phyloP scores from a whole-genome alignment of 92 coral and sea anemone species.

The Zoanthus sociatus region DNA sequence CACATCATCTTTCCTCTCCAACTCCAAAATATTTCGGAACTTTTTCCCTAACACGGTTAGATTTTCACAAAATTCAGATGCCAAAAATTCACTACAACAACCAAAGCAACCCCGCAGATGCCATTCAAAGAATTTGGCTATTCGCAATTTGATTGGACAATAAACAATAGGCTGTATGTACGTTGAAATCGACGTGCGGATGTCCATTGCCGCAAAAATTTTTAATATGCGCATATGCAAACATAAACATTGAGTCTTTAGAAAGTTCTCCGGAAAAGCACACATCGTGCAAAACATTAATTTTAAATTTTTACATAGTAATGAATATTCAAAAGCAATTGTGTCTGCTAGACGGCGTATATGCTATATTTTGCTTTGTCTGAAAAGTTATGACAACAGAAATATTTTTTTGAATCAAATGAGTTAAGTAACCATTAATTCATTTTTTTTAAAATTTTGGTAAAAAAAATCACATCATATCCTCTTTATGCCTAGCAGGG shows the following conservation, averaged over 20 bases:
- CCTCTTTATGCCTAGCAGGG: too few species aligned
- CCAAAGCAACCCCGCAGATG: constrained; percentile 49
- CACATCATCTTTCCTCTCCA: constrained; percentile 20
- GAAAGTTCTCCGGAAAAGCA: not conserved
- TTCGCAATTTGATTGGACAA: constrained; percentile 38
- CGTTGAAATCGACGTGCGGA: constrained; percentile 6
- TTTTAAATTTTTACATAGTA: not conserved
- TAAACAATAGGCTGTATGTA: constrained; percentile 31
- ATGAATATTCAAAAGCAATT: not conserved
- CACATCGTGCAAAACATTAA: not conserved
- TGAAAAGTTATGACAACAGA: not conserved
- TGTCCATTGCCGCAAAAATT: not conserved
- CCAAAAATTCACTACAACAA: constrained; percentile 57
- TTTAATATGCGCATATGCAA: constrained; percentile 20
- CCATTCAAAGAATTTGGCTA: constrained; percentile 46
- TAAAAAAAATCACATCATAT: too few species aligned
- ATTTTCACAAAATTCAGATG: constrained; percentile 30
- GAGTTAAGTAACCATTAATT: too few species aligned
- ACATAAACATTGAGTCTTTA: not conserved
- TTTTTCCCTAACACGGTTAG: not conserved
- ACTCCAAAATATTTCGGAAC: constrained; percentile 16
- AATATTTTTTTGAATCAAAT: too few species aligned
- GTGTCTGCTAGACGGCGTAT: not conserved
- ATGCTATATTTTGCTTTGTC: not conserved
- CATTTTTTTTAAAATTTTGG: too few species aligned